Conservation (phyloP, 2,113 vertebrate genomes). For the Columba livia region DNA sequence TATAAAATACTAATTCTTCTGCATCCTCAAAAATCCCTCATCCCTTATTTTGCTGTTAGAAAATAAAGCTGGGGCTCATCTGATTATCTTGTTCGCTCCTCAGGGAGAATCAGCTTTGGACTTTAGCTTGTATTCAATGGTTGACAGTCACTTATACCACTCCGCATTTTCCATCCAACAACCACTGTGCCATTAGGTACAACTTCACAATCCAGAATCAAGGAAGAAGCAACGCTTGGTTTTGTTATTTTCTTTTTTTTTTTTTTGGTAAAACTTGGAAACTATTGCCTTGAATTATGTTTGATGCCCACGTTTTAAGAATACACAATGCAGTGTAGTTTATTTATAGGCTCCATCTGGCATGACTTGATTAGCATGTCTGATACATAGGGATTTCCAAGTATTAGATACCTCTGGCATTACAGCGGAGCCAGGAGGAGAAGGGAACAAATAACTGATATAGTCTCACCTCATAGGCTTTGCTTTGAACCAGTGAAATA, state of each 20-base stretch:
- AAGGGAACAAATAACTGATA: background rate
- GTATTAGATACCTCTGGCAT: background rate
- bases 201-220: background rate
- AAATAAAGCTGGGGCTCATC: background rate
- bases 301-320: background rate
- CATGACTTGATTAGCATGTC: background rate
- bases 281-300: background rate
- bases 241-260: background rate
- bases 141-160: background rate
- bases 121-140: background rate
- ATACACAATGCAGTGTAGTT: background rate
- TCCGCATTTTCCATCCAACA: background rate
- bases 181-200: background rate
- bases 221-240: background rate
- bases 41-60: background rate
- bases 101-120: background rate
- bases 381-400: conserved; percentile 10
- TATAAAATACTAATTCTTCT: background rate
- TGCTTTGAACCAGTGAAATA: background rate
- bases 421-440: background rate
- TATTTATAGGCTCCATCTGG: conserved; percentile 38
- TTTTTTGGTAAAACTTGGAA: background rate
- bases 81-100: background rate
- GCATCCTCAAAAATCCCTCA: background rate
- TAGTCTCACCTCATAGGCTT: background rate